Evolutionary conservation across 1,140 invertebrate species (phyloP), one percentile per base, ranked within the genome.

Genomic region (Hyles euphorbiae): DNA sequence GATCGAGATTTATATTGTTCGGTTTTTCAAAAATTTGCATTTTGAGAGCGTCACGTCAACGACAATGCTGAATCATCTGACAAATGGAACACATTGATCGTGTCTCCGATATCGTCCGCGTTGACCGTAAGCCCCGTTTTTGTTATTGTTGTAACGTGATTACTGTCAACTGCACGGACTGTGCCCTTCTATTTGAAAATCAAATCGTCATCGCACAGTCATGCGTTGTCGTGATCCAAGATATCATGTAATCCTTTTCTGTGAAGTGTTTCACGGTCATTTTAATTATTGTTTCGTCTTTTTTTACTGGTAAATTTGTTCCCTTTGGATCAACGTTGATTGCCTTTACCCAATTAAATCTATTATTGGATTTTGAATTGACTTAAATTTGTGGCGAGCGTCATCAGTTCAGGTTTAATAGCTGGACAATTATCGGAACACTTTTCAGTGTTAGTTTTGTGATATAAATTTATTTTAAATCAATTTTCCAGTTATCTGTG

Each of bases 11-110:
- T 76, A 79, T 82, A 88, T 88, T 88, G 81, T 88, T 88, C 75
- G 70, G 68, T 81, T 88, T 85, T 87, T 84, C 58, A 65, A 87
- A 88, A 88, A 88, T 88, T 88, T 88, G 86, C 86, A 88, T 88
- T 88, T 88, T 86, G 79, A 86, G 72, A 84, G 82, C 80, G 78
- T 84, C 86, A 86, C 75, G 85, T 86, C 84, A 87, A 69, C 82
- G 78, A 85, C 80, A 86, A 76, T 63, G 86, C 86, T 87, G 86
- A 87, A 78, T 88, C 86, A 88, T 74, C 71, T 88, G 86, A 88
- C 83, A 87, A 88, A 88, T 87, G 86, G 72, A 85, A 80, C 67
- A 68, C 56, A 65, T 61, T 66, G 81, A 84, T 85, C 76, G 74
- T 78, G 79, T 83, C 69, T 68, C 75, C 74, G 83, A 88, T 88